These are phyloP conservation scores for Nebria brevicollis DNA, from an alignment of 2,888 invertebrate genomes.

Conservation along the genomic window DNA sequence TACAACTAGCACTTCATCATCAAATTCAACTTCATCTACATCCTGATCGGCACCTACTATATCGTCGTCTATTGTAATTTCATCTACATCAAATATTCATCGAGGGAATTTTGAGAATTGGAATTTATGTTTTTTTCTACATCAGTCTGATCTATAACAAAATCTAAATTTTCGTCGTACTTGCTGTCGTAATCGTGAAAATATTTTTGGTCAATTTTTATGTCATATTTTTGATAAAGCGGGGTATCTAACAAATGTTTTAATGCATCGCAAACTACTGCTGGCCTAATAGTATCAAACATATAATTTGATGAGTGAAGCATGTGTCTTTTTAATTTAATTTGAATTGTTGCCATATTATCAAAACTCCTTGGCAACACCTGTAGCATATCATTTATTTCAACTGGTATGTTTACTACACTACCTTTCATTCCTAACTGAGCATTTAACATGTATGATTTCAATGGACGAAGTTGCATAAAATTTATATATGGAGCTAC, in stretches of 20 bases:
- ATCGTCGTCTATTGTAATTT: too few relatives aligned
- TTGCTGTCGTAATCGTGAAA: conserved; percentile 47
- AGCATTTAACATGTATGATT: conserved; percentile 53
- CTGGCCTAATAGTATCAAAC: conserved; percentile 54
- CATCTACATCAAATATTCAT: neutral
- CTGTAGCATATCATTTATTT: conserved; percentile 51
- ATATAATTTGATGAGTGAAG: conserved; percentile 52
- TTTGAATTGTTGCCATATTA: conserved; percentile 50
- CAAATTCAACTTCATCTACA: too few relatives aligned
- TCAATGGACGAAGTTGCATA: conserved; percentile 56
- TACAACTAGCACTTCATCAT: too few relatives aligned
- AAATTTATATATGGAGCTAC: conserved; percentile 56
- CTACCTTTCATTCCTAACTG: conserved; percentile 54
- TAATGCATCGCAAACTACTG: conserved; percentile 50
- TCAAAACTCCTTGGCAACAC: conserved; percentile 49
- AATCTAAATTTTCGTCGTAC: conserved; percentile 28
- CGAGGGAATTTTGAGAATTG: too few relatives aligned
- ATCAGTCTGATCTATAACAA: too few relatives aligned
- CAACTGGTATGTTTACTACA: conserved; percentile 55
- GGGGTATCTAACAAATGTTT: conserved; percentile 50
- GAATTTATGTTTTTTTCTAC: too few relatives aligned
- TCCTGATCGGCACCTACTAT: too few relatives aligned
- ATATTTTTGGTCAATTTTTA: conserved; percentile 48
- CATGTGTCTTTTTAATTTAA: conserved; percentile 54
- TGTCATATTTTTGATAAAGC: conserved; percentile 48